A percentile compares a stretch with the other conserved stretches of the same genome.
phyloP scores from a whole-genome alignment of 2,113 vertebrate genomes.

The Protomyctophum bolini region DNA sequence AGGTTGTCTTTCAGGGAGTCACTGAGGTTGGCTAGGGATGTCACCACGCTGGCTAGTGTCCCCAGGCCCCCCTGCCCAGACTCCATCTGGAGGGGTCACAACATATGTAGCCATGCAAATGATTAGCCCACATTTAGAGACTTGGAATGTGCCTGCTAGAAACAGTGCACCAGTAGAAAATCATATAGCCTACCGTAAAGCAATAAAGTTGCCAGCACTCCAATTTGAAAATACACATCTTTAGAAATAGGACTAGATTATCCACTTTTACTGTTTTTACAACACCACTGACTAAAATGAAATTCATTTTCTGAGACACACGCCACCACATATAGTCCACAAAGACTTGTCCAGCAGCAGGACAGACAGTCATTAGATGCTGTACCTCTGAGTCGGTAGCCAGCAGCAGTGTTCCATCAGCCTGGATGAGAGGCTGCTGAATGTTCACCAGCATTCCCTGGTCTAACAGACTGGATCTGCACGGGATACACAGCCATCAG shows the following conservation, averaged over 20 bases:
- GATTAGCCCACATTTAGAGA: neutral
- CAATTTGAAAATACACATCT: too few relatives aligned
- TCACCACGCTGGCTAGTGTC: constrained; percentile 96
- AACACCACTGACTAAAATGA: too few relatives aligned
- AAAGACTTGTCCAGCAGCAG: too few relatives aligned
- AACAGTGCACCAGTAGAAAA: too few relatives aligned
- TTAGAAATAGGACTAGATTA: too few relatives aligned
- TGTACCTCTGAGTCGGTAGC: constrained; percentile 91
- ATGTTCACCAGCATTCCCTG: constrained; percentile 98
- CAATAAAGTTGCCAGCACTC: too few relatives aligned
- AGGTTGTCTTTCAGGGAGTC: constrained; percentile 83
- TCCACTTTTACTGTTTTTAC: too few relatives aligned
- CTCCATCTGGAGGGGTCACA: constrained; percentile 79
- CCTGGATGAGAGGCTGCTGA: constrained; percentile 94
- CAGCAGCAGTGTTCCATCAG: constrained; percentile 91
- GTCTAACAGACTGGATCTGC: constrained; percentile 91
- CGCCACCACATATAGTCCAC: too few relatives aligned
- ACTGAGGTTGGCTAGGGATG: constrained; percentile 92
- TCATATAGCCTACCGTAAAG: neutral
- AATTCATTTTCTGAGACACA: too few relatives aligned
- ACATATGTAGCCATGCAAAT: constrained; percentile 14
- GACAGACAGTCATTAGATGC: neutral
- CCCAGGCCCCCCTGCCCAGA: constrained; percentile 92
- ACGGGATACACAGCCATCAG: constrained; percentile 48
- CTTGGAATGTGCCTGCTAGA: neutral